Evolutionary conservation across 2,113 vertebrate species (phyloP), one percentile per base, ranked within the genome.

Genomic region (Melanerpes formicivorus): DNA sequence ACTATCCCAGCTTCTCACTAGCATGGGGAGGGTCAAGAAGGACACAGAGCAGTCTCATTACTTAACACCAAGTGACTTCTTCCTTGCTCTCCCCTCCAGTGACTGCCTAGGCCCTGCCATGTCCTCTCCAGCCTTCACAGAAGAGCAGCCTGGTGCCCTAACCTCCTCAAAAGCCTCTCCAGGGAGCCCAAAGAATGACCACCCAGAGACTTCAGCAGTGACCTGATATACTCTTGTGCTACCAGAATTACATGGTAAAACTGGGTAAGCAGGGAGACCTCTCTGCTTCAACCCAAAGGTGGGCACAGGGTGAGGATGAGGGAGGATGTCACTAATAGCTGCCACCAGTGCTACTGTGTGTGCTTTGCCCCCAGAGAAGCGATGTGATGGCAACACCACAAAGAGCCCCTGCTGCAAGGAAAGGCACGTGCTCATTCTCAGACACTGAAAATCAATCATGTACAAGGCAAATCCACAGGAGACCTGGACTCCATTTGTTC

Each of bases 401-500:
- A 85, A 91, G 71, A 16, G 58, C 64, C 82, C 60, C 75, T 85
- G 88, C 94, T 93, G 82, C 0, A 0, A 74, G 52, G 55, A 90
- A 94, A 74, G 44, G 65, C 72, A 48, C 2, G 0, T 48, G 69
- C 64, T 88, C 19, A 1, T 37, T 83, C 72, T 91, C 67, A 70
- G 44, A 52, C 0, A 2, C 42, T 58, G 89, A 87, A 93, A 95
- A 92, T 93, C 86, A 89, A 92, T 91, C 84, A 70, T 4, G 46
- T 50, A 80, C 72, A 73, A 52, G 46, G 64, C 60, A 89, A 89
- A 93, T 34, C 67, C 87, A 70, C 90, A 83, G 82, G 85, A 93
- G 87, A 90, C 52, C 46, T 6, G 16, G n/a, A 60, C 72, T 74
- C 72, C 44, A 13, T 93, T 88, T 44, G 32, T 72, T 40, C 85